Conservation (phyloP, 2,888 invertebrate species). For the Rhagium mordax region DNA sequence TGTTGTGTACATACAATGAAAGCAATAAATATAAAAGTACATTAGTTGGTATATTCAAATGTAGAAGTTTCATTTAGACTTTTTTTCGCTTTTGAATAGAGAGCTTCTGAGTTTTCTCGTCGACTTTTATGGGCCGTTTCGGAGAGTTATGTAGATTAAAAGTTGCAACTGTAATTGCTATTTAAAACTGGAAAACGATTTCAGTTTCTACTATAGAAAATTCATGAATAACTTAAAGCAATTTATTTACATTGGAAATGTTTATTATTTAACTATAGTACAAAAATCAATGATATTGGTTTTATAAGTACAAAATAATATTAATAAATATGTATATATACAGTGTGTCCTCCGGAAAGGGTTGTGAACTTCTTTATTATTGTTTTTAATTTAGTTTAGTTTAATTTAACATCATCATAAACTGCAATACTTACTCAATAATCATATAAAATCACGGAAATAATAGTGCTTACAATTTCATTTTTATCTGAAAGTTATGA, state of each 20-base stretch:
- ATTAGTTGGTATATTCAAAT: slow-evolving; percentile 53
- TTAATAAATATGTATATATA: no score
- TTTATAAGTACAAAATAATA: not conserved
- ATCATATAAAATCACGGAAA: no score
- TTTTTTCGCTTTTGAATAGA: slow-evolving; percentile 63
- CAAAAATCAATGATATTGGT: slow-evolving; percentile 1
- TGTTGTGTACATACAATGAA: slow-evolving; percentile 25
- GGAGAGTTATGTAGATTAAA: slow-evolving; percentile 66
- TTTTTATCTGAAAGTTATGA: no score
- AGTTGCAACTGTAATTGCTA: slow-evolving; percentile 67
- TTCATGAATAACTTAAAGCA: slow-evolving; percentile 59
- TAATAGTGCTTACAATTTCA: no score
- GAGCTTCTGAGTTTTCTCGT: slow-evolving; percentile 66
- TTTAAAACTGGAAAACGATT: slow-evolving; percentile 64
- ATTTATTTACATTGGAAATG: slow-evolving; percentile 47
- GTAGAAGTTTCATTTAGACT: slow-evolving; percentile 55
- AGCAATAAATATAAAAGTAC: slow-evolving; percentile 41
- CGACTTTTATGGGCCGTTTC: slow-evolving; percentile 64
- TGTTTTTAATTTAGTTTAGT: no score
- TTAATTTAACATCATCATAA: no score
- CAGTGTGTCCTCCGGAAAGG: no score
- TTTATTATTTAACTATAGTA: slow-evolving; percentile 2
- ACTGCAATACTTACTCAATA: no score
- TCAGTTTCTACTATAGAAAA: slow-evolving; percentile 58
- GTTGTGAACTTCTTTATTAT: no score